Evolutionary conservation across 2,113 vertebrate species (phyloP).

Genomic region (Prionailurus viverrinus): DNA sequence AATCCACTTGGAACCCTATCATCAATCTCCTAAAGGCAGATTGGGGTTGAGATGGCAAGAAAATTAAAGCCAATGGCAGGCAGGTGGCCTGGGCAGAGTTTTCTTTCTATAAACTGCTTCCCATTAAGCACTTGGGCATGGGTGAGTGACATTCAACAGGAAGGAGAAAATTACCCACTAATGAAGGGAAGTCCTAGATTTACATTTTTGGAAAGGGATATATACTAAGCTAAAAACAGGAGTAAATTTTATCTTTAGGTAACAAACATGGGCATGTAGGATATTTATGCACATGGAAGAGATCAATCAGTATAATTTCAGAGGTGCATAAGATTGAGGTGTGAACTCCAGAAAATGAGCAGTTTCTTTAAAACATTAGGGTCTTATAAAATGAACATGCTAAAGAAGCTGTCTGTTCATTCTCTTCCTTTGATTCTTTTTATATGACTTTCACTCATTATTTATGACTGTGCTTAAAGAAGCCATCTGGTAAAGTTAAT

Average conservation of each 20-base stretch:
- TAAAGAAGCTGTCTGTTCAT: not conserved
- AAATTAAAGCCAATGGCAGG: constrained; percentile 20
- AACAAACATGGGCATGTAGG: not conserved
- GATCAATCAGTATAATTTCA: not conserved
- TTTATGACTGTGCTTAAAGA: constrained; percentile 69
- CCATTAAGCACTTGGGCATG: not conserved
- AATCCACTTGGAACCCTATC: not conserved
- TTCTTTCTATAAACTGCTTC: not conserved
- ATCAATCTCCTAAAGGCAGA: not conserved
- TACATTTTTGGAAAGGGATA: not conserved
- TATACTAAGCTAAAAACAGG: not conserved
- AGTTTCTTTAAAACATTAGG: not conserved
- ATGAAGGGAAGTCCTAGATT: not conserved
- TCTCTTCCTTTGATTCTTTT: constrained; percentile 49
- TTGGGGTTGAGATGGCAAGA: not conserved
- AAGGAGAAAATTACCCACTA: not conserved
- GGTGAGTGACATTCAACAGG: not conserved
- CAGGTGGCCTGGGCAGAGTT: not conserved
- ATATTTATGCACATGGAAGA: not conserved
- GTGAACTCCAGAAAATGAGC: not conserved
- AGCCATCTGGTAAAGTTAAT: constrained; percentile 72
- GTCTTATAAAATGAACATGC: not conserved
- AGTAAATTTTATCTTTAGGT: not conserved
- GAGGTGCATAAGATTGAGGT: not conserved
- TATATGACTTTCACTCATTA: constrained; percentile 40